Evolutionary conservation across 2,113 vertebrate species (phyloP).

Genomic region (Cebus imitator): DNA sequence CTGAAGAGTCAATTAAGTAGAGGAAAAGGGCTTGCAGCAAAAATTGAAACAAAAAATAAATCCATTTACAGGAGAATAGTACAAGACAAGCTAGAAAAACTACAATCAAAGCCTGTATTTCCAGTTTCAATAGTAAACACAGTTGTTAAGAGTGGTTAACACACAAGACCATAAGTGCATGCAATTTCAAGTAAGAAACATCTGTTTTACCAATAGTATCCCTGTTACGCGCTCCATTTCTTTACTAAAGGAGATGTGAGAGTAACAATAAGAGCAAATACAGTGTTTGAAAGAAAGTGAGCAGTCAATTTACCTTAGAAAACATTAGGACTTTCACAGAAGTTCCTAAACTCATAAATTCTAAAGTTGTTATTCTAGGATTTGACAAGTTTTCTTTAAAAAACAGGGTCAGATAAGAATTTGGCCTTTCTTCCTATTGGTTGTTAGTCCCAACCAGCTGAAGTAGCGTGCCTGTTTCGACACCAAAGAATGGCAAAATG

Average conservation of each 20-base stretch:
- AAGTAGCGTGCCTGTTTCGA: background rate
- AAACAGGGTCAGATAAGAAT: background rate
- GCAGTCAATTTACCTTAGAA: background rate
- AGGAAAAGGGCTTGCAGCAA: slow-evolving; percentile 35
- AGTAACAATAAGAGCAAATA: background rate
- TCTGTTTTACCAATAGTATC: background rate
- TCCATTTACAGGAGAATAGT: slow-evolving; percentile 19
- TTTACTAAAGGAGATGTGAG: background rate
- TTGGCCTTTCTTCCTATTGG: background rate
- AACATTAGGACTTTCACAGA: background rate
- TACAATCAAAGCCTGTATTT: slow-evolving; percentile 57
- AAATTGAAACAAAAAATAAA: slow-evolving; percentile 58
- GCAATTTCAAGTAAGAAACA: slow-evolving; percentile 58
- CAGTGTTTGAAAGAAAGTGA: background rate
- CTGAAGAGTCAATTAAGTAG: slow-evolving; percentile 46
- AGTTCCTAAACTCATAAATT: slow-evolving; percentile 22
- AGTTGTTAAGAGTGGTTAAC: slow-evolving; percentile 68
- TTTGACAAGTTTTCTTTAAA: background rate
- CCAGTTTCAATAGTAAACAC: slow-evolving; percentile 66
- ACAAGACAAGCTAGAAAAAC: slow-evolving; percentile 27
- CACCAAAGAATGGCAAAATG: background rate
- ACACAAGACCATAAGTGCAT: slow-evolving; percentile 24
- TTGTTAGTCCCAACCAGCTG: background rate
- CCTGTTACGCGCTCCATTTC: background rate
- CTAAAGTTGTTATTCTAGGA: background rate